phyloP scores from a whole-genome alignment of 2,888 invertebrate genomes.

The Ochropleura leucogaster region DNA sequence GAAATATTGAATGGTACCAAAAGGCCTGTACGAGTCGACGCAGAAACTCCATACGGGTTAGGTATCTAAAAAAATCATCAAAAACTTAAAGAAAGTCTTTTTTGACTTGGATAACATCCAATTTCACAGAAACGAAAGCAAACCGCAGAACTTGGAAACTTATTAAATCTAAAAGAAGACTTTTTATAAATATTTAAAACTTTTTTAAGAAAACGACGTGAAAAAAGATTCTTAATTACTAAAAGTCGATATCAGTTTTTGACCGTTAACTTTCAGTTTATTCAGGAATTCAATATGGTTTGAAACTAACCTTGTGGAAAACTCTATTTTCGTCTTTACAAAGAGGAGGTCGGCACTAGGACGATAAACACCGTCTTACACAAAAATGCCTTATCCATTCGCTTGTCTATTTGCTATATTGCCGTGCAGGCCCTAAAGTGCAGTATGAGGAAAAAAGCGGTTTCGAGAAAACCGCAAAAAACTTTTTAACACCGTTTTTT shows the following conservation, averaged over 20 bases:
- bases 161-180: not conserved
- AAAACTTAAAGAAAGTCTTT: not conserved
- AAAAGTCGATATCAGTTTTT: conserved; percentile 7
- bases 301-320: not conserved
- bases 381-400: too few species aligned
- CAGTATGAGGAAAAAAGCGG: too few species aligned
- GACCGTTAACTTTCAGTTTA: not conserved
- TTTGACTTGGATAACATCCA: not conserved
- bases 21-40: not conserved
- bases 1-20: not conserved
- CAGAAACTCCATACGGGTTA: not conserved
- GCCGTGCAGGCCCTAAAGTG: too few species aligned
- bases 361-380: too few species aligned
- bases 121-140: not conserved
- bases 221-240: conserved; percentile 9
- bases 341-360: not conserved
- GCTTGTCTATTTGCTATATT: too few species aligned
- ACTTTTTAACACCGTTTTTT: too few species aligned
- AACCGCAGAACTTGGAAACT: not conserved
- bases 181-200: not conserved
- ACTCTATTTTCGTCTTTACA: not conserved
- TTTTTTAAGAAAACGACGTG: not conserved
- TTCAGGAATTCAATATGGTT: not conserved
- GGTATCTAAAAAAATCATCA: not conserved
- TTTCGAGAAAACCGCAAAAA: too few species aligned